Base-by-base conservation (phyloP, 2,888 invertebrate species). In the Euclidia mi region DNA sequence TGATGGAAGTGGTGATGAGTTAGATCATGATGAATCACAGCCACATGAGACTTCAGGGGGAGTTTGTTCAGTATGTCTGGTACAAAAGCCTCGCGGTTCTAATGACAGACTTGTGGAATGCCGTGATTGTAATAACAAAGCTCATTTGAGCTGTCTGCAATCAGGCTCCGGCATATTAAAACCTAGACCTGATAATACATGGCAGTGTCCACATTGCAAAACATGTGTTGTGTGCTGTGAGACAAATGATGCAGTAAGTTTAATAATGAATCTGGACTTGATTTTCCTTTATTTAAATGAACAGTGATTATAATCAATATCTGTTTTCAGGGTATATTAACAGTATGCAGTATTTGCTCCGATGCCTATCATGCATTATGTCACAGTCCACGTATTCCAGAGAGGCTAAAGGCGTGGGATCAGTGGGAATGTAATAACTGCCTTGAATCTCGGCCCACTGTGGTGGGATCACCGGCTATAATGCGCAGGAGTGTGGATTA, bases 171-270 rank as follows among this genome's bases (percentile, higher is more conserved):
- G 96, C 73, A 95, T 96, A 84, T 85, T 96, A 40, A 95, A 96
- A 81, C 95, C 96, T 68, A 90, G 95, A 41, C 95, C 95, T 34
- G 96, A 96, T 68, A 96, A 96, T 68, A 96, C 96, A 25, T 99
- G 98, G 98, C 98, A 98, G 77, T 99, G 99, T 84, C 97, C 97
- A 46, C 97, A 97, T 81, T 99, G 98, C 80, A 98, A 98, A 88
- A 97, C 96, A 9, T 99, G 99, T 88, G 96, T 96, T 40, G 94
- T 97, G 34, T 98, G 98, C 81, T 96, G 96, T 73, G 97, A 98
- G 91, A 96, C 97, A 6, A 96, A 96, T 73, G 96, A 96, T 89
- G 96, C 96, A 83, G 96, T 97, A 94, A 95, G 96, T 95, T 44
- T 32, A 12, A 28, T 29, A 50, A 31, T 7, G 10, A 31, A 17